Evolutionary conservation across 2,113 vertebrate genomes (phyloP).

Genomic region (Phyllostomus hastatus): DNA sequence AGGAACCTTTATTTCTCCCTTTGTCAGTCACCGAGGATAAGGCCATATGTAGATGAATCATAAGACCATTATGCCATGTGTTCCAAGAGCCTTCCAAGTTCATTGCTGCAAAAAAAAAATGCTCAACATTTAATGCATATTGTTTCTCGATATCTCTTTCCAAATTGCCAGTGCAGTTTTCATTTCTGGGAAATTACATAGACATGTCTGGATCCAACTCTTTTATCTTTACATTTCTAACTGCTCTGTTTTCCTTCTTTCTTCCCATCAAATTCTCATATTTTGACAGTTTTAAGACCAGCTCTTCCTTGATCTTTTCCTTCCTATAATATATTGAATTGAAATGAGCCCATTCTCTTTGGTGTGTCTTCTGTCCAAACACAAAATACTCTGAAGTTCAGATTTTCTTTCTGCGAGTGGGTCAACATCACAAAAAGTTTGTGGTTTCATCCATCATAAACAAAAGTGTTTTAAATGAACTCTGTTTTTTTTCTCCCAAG

Average conservation of each 20-base stretch:
- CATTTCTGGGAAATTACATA: constrained; percentile 82
- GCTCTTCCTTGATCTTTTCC: constrained; percentile 79
- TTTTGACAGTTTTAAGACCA: constrained; percentile 78
- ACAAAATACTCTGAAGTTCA: constrained; percentile 54
- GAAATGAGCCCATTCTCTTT: constrained; percentile 68
- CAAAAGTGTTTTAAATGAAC: constrained; percentile 55
- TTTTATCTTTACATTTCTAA: constrained; percentile 81
- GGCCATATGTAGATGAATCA: constrained; percentile 59
- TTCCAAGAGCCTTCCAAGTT: constrained; percentile 61
- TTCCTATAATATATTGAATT: constrained; percentile 74
- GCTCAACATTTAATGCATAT: constrained; percentile 69
- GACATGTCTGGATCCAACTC: constrained; percentile 75
- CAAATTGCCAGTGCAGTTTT: constrained; percentile 79
- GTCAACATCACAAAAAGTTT: constrained; percentile 59
- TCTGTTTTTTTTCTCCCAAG: constrained; percentile 65
- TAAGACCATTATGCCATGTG: constrained; percentile 40
- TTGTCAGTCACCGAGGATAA: constrained; percentile 45
- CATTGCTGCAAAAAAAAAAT: constrained; percentile 47
- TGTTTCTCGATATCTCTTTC: constrained; percentile 78
- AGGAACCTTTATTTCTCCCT: constrained; percentile 34
- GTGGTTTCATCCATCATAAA: constrained; percentile 60
- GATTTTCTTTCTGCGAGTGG: constrained; percentile 49
- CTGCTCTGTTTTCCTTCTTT: constrained; percentile 84
- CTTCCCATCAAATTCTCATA: constrained; percentile 79
- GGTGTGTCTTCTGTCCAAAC: constrained; percentile 62